Evolutionary conservation across 2,888 invertebrate species (phyloP), one percentile per base, ranked within the genome.

Genomic region (Dastarcus helophoroides): DNA sequence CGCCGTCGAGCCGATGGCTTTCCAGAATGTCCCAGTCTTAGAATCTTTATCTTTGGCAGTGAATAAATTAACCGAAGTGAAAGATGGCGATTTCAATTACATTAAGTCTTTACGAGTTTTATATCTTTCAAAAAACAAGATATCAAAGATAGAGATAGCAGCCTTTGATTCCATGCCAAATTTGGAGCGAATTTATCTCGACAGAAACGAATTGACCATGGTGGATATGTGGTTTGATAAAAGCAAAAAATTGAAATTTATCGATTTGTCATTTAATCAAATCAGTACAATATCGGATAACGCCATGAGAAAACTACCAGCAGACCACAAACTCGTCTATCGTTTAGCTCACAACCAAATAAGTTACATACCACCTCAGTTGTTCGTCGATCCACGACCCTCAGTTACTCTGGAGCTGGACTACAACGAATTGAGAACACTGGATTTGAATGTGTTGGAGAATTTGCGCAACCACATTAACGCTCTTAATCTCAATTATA

Each of bases 61-160:
- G 7, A 53, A 53, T 32, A 33, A 42, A 22, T 29, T 53, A 5
- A 38, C 31, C 4, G 36, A 33, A 29, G 37, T 53, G 12, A 36
- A 39, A 13, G 34, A 39, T 1, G 41, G 47, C 11, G 34, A 42
- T 15, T 50, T 52, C 31, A 40, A 46, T 26, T 38, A 39, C 13
- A 33, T 53, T 4, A 37, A 30, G 5, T 22, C 23, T 2, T 36
- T 52, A 16, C 29, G 43, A 34, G 32, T 38, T 6, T 17, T 53
- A 4, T 50, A 51, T 30, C 28, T 53, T 4, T 48, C 48, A n/a
- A 37, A 27, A 4, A 53, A 53, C 26, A 9, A 30, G 32, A 48
- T 53, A 19, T 31, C 35, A 16, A 32, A 28, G 8, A 38, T 53
- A 10, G 46, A 47, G 22, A 37, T 43, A 10, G 42, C 40, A 14